Percentiles rank a stretch among this genome's conserved stretches.
Evolutionary conservation across 1,140 invertebrate species (phyloP).

Genomic region (Potamilus streckersoni): DNA sequence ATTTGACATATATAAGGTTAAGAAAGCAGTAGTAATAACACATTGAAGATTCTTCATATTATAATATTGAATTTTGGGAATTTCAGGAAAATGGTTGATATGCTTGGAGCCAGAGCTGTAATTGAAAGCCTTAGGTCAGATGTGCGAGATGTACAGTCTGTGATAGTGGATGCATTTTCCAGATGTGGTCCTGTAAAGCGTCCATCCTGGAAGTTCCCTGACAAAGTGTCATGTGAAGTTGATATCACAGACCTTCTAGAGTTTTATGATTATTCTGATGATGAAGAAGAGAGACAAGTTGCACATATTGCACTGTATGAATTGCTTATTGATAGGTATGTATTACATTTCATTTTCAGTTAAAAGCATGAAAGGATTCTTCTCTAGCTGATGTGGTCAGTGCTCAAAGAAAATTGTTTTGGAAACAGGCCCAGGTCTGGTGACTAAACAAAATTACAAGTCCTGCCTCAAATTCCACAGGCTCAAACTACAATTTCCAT

Average conservation of each 20-base stretch:
- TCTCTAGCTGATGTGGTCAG: too few relatives aligned
- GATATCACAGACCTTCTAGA: constrained; percentile 63
- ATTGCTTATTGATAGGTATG: constrained; percentile 66
- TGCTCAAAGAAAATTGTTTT: too few relatives aligned
- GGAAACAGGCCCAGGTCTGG: too few relatives aligned
- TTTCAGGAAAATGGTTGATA: constrained; percentile 53
- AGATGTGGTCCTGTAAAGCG: constrained; percentile 51
- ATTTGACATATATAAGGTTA: too few relatives aligned
- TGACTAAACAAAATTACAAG: too few relatives aligned
- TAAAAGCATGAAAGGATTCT: too few relatives aligned
- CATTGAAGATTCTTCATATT: too few relatives aligned
- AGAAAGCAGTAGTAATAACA: too few relatives aligned
- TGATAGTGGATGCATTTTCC: constrained; percentile 57
- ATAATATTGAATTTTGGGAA: too few relatives aligned
- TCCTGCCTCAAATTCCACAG: not conserved
- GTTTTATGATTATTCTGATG: constrained; percentile 55
- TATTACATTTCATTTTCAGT: not conserved
- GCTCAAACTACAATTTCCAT: not conserved
- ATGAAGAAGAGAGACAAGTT: constrained; percentile 63
- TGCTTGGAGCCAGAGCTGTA: constrained; percentile 57
- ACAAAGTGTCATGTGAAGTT: constrained; percentile 59
- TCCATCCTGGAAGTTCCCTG: constrained; percentile 67
- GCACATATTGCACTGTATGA: constrained; percentile 66
- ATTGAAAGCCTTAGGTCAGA: constrained; percentile 64
- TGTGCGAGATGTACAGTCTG: constrained; percentile 61